Evolutionary conservation across 2,797 vertebrate genomes (phyloP).

Genomic region (Danio albolineatus): DNA sequence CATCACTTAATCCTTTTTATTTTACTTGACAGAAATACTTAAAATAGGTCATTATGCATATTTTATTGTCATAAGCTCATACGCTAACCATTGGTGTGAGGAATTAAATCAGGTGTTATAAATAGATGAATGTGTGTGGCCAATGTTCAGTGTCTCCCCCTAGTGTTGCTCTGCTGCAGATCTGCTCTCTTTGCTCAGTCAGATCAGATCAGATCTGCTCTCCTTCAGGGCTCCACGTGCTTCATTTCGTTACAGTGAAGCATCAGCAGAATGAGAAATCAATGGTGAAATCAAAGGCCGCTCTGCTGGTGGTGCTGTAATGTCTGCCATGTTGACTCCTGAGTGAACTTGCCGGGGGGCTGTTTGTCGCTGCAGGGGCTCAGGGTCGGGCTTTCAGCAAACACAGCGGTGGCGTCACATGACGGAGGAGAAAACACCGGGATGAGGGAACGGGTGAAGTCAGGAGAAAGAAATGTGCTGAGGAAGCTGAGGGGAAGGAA

Average conservation of each 20-base stretch:
- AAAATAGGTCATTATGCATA: too few species aligned
- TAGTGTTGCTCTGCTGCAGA: constrained; percentile 39
- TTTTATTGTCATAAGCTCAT: neutral
- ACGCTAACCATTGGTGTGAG: neutral
- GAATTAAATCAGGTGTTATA: neutral
- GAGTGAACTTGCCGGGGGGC: neutral
- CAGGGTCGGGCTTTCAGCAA: too few species aligned
- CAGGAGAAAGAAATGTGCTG: constrained; percentile 1
- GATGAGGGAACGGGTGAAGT: neutral
- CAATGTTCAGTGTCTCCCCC: constrained; percentile 26
- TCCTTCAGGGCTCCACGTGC: constrained; percentile 3
- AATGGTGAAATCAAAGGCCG: neutral
- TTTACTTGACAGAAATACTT: too few species aligned
- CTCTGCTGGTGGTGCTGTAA: too few species aligned
- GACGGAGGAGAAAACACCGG: too few species aligned
- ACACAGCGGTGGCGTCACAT: too few species aligned
- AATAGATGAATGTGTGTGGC: too few species aligned
- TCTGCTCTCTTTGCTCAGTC: constrained; percentile 35
- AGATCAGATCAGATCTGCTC: neutral
- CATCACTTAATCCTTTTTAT: too few species aligned
- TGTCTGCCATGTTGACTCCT: too few species aligned
- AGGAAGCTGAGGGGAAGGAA: constrained; percentile 12
- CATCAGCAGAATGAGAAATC: constrained; percentile 34
- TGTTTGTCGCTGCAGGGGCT: constrained; percentile 15
- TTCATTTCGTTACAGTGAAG: constrained; percentile 20